Conservation (phyloP, 1,140 invertebrate species). For the Bombus difficillimus region DNA sequence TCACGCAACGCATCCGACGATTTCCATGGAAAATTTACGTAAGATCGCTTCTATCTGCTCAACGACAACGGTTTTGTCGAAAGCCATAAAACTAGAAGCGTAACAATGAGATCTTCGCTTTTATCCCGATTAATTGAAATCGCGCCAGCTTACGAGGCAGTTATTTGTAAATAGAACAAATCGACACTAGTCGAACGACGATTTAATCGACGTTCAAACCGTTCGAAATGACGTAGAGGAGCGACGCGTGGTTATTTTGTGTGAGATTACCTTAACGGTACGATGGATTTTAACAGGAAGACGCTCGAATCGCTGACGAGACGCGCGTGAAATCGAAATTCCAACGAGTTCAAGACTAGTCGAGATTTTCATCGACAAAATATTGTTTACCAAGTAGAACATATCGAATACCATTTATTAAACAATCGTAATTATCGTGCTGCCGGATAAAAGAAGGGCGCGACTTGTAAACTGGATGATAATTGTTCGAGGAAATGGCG, state of each 20-base stretch:
- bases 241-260: not conserved
- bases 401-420: no score
- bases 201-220: no score
- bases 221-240: not conserved
- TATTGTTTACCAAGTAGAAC: no score
- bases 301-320: not conserved
- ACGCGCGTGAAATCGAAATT: no score
- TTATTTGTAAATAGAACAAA: constrained; percentile 5
- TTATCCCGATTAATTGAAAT: constrained; percentile 14
- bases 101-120: no score
- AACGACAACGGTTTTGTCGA: not conserved
- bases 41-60: not conserved
- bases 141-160: no score
- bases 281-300: not conserved
- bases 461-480: no score
- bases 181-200: not conserved
- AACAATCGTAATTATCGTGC: no score
- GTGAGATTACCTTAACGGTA: not conserved
- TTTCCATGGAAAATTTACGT: not conserved
- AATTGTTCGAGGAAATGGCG: no score
- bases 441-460: no score
- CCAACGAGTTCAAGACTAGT: no score
- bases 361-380: no score
- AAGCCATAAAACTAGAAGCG: not conserved
- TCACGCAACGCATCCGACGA: not conserved